Base-by-base conservation (phyloP, 2,797 vertebrate species). In the Microchirus variegatus region DNA sequence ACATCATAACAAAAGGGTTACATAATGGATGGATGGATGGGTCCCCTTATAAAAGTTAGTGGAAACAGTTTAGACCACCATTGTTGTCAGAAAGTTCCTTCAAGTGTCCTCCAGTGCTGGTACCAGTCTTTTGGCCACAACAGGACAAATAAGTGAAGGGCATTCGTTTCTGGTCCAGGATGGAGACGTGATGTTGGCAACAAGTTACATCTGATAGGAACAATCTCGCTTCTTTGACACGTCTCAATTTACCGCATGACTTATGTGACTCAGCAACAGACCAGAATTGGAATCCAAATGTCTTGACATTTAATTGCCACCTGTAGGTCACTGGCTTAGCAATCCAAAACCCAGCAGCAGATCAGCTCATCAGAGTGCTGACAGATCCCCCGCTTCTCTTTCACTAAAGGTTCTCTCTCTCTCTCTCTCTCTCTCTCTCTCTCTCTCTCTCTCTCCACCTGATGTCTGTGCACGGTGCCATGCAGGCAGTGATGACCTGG, bases 401-500 rank as follows among this genome's bases (percentile, higher is more conserved):
- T 47, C 67, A 12, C 77, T 65, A 49, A 18, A 60, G 51, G 40
- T 41, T 41, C 56, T 58, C 46, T 63, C 62, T 53, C 51, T 44
- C 66, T 44, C 44, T 40, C 57, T 59, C 70, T 66, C 75, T 63
- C 65, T 53, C 52, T 44, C 66, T 45, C 40, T 37, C 57, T 59
- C 70, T 64, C 75, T 5, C 55, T 57, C 48, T 62, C 62, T 46
- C 51, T 43, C 65, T 45, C 44, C 92, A 93, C 93, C 93, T 90
- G 93, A 87, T 90, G 92, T 92, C 93, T 93, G 93, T 91, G 90
- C 82, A 93, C 90, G 82, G 80, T 85, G 78, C 79, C 80, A 83
- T 36, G 90, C 88, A 69, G 77, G 91, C 87, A 83, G 90, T 92
- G 94, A 95, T 95, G 94, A 95, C 93, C 93, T 93, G 95, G 95